These are phyloP conservation scores for Hoplostethus mediterraneus DNA, from an alignment of 2,797 vertebrate species.

Conservation along the genomic window DNA sequence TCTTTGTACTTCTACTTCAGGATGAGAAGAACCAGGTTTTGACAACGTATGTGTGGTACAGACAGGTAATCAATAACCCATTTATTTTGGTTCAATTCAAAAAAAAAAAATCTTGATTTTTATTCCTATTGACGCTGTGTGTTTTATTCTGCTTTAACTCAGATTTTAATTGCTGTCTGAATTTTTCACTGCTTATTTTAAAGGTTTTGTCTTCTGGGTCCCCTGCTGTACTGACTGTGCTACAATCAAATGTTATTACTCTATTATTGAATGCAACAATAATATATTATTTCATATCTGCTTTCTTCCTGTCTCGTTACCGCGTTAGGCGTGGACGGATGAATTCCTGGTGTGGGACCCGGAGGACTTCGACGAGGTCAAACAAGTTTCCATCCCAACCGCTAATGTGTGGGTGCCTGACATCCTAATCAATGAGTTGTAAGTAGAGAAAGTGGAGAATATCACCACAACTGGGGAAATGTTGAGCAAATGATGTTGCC, in stretches of 20 bases:
- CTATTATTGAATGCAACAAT: no score
- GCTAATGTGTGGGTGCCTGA: slow-evolving; percentile 96
- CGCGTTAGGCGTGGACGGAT: slow-evolving; percentile 89
- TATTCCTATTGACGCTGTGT: no score
- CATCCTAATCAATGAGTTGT: slow-evolving; percentile 99
- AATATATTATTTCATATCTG: no score
- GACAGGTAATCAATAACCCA: slow-evolving; percentile 85
- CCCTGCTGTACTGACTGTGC: no score
- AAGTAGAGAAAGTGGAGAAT: slow-evolving; percentile 71
- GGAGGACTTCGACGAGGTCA: slow-evolving; percentile 90
- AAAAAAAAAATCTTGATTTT: no score
- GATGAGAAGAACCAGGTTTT: slow-evolving; percentile 98
- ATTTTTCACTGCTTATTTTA: no score
- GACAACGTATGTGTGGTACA: slow-evolving; percentile 98
- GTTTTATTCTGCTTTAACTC: no score
- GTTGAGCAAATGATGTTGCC: not conserved
- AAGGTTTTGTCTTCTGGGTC: no score
- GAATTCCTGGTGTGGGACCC: slow-evolving; percentile 96
- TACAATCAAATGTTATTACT: no score
- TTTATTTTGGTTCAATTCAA: no score
- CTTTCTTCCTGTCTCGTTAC: not conserved
- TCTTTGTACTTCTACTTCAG: slow-evolving; percentile 72
- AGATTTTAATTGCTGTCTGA: no score
- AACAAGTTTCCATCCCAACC: slow-evolving; percentile 90
- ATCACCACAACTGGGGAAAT: not conserved